Percentiles rank a stretch among this genome's conserved stretches.
phyloP scores from a whole-genome alignment of 1,140 invertebrate species.

The Dermatophagoides farinae region DNA sequence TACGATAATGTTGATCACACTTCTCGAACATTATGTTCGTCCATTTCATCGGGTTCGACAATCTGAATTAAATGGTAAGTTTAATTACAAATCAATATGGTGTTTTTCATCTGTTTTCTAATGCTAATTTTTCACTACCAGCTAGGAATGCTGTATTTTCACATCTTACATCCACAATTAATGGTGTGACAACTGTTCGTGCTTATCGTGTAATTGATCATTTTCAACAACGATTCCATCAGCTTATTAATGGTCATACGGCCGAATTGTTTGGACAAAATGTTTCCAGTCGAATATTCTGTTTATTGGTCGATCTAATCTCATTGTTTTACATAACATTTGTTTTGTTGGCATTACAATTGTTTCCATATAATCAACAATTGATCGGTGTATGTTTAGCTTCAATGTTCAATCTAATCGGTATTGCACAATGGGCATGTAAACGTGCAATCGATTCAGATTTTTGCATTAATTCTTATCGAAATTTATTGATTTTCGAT shows the following conservation, averaged over 20 bases:
- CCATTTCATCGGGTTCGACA: not conserved
- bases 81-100: not conserved
- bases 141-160: slow-evolving; percentile 48
- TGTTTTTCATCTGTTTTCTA: not conserved
- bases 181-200: slow-evolving; percentile 69
- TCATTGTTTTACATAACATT: slow-evolving; percentile 44
- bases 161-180: slow-evolving; percentile 64
- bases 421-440: slow-evolving; percentile 63
- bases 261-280: slow-evolving; percentile 48
- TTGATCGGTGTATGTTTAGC: not conserved
- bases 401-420: slow-evolving; percentile 48
- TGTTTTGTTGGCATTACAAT: slow-evolving; percentile 19
- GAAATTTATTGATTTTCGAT: slow-evolving; percentile 41
- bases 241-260: slow-evolving; percentile 39
- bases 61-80: not conserved
- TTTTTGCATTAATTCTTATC: slow-evolving; percentile 51
- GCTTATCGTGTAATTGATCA: slow-evolving; percentile 48
- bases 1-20: slow-evolving; percentile 43
- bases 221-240: slow-evolving; percentile 39
- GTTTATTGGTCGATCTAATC: slow-evolving; percentile 53
- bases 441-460: slow-evolving; percentile 57
- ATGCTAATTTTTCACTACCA: slow-evolving; percentile 10
- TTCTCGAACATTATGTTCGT: slow-evolving; percentile 50
- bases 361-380: not conserved
- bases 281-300: slow-evolving; percentile 57